phyloP scores from a whole-genome alignment of 2,888 invertebrate species.

The Microctonus brassicae region DNA sequence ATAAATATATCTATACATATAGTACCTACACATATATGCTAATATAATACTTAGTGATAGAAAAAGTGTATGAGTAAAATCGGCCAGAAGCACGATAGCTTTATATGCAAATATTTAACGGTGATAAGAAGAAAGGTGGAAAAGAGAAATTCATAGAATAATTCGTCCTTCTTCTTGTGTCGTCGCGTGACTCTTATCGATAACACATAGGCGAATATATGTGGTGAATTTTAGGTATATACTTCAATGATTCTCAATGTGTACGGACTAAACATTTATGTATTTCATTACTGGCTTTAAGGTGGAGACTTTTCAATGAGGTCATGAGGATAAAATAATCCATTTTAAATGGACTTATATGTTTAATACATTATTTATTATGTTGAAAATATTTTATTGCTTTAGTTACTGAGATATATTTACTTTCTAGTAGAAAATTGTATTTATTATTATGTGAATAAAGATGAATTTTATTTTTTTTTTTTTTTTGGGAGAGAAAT shows the following conservation, averaged over 20 bases:
- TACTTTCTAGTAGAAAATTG: too few relatives aligned
- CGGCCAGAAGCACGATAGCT: slow-evolving; percentile 19
- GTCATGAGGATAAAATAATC: slow-evolving; percentile 5
- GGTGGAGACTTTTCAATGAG: slow-evolving; percentile 35
- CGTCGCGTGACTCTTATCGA: slow-evolving; percentile 57
- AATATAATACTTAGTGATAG: neutral
- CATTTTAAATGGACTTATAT: neutral
- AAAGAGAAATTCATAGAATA: slow-evolving; percentile 48
- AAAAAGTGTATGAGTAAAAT: slow-evolving; percentile 2
- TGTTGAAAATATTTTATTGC: too few relatives aligned
- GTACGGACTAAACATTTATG: neutral
- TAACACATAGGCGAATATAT: slow-evolving; percentile 37
- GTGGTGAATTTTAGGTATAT: slow-evolving; percentile 37
- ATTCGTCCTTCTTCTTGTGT: slow-evolving; percentile 41
- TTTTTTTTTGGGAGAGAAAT: too few relatives aligned
- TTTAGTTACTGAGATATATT: too few relatives aligned
- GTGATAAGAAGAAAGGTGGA: slow-evolving; percentile 47
- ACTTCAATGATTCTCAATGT: neutral
- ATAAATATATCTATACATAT: slow-evolving; percentile 12
- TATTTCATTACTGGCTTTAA: slow-evolving; percentile 10
- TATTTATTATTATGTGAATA: too few relatives aligned
- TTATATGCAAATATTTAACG: slow-evolving; percentile 35
- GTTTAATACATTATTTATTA: neutral
- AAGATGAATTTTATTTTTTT: too few relatives aligned
- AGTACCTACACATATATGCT: neutral